A percentile compares a stretch with the other conserved stretches of the same genome.
These are phyloP conservation scores for Drosophila paranaensis DNA, from an alignment of 2,888 invertebrate genomes.

Conservation along the genomic window DNA sequence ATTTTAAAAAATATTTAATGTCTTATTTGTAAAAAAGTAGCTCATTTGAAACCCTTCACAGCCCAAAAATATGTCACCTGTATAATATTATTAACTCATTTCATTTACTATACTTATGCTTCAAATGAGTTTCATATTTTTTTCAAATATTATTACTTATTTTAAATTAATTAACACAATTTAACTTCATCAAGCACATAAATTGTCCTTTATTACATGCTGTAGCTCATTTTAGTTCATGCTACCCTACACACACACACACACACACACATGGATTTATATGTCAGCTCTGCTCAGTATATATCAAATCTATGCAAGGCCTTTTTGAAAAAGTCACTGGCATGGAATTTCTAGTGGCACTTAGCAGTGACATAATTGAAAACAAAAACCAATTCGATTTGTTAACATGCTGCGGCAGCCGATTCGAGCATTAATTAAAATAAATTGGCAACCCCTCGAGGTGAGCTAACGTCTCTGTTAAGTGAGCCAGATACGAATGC, in stretches of 20 bases:
- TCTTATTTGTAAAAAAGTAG: background rate
- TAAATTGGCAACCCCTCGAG: conserved; percentile 58
- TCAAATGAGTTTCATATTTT: conserved; percentile 4
- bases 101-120: background rate
- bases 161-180: conserved; percentile 11
- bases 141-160: conserved; percentile 3
- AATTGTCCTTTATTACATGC: background rate
- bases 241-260: background rate
- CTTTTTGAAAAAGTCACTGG: conserved; percentile 18
- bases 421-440: conserved; percentile 69
- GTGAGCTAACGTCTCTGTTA: conserved; percentile 6
- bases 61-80: background rate
- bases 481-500: conserved; percentile 10
- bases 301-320: conserved; percentile 37
- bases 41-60: background rate
- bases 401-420: conserved; percentile 20
- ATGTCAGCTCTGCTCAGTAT: conserved; percentile 14
- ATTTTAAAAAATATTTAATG: too few relatives aligned
- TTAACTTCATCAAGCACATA: background rate
- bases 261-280: conserved; percentile 17
- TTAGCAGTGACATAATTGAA: conserved; percentile 58
- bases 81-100: background rate
- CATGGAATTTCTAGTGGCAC: conserved; percentile 60
- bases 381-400: conserved; percentile 31
- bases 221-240: conserved; percentile 10